Percentiles rank a stretch among this genome's conserved stretches.
Evolutionary conservation across 2,888 invertebrate species (phyloP).

Genomic region (Camptogramma bilineatum): DNA sequence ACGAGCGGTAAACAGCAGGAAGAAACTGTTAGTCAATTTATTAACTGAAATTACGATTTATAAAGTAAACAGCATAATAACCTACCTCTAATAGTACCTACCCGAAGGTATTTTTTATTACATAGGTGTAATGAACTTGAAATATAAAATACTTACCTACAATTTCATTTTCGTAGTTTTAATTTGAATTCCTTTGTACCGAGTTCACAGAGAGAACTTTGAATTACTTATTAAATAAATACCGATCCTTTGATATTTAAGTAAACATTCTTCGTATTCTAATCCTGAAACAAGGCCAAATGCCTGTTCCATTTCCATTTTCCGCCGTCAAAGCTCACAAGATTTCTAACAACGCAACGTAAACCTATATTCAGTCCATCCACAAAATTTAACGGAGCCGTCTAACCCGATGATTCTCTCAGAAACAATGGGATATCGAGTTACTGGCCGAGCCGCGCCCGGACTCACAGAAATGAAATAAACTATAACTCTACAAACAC

Average conservation of each 20-base stretch:
- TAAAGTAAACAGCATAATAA: background rate
- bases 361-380: constrained; percentile 23
- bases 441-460: constrained; percentile 19
- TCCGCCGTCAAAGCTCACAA: constrained; percentile 9
- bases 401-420: constrained; percentile 22
- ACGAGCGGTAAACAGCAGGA: no score
- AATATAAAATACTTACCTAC: no score
- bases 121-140: no score
- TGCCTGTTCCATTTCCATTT: constrained; percentile 2
- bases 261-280: background rate
- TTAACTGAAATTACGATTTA: no score
- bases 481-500: constrained; percentile 70
- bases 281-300: background rate
- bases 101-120: background rate
- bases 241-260: background rate
- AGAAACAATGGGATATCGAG: constrained; percentile 35
- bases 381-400: constrained; percentile 14
- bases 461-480: constrained; percentile 60
- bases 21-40: no score
- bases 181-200: background rate
- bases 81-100: background rate
- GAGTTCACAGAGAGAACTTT: background rate
- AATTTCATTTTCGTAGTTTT: no score
- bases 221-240: background rate
- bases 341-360: constrained; percentile 22